Conservation (phyloP, 2,797 vertebrate species). For the Gila robusta region DNA sequence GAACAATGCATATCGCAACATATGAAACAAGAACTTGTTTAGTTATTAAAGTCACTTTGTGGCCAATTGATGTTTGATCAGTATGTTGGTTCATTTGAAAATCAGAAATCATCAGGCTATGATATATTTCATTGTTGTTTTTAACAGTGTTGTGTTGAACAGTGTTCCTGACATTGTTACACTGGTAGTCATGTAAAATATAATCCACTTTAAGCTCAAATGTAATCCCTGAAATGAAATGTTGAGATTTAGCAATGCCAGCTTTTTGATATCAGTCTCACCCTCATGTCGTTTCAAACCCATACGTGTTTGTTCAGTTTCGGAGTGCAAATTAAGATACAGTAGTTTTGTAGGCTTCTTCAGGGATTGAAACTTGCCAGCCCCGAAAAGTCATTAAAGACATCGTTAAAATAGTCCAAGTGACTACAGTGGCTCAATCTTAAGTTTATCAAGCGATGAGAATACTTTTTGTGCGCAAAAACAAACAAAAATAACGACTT, state of each 20-base stretch:
- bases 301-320: no score
- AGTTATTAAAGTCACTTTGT: constrained; percentile 2
- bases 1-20: not conserved
- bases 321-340: not conserved
- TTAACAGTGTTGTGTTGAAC: not conserved
- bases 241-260: not conserved
- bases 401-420: no score
- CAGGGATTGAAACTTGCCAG: no score
- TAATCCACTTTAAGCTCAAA: not conserved
- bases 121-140: not conserved
- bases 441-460: no score
- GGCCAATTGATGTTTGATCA: not conserved
- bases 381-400: no score
- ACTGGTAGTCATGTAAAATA: not conserved
- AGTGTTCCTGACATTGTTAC: not conserved
- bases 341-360: no score
- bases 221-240: not conserved
- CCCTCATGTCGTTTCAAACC: not conserved
- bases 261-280: not conserved
- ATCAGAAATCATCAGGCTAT: not conserved
- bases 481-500: no score
- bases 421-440: no score
- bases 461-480: no score
- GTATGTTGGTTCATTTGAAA: not conserved
- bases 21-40: not conserved